phyloP scores from a whole-genome alignment of 2,888 invertebrate genomes.

The Callosobruchus maculatus region DNA sequence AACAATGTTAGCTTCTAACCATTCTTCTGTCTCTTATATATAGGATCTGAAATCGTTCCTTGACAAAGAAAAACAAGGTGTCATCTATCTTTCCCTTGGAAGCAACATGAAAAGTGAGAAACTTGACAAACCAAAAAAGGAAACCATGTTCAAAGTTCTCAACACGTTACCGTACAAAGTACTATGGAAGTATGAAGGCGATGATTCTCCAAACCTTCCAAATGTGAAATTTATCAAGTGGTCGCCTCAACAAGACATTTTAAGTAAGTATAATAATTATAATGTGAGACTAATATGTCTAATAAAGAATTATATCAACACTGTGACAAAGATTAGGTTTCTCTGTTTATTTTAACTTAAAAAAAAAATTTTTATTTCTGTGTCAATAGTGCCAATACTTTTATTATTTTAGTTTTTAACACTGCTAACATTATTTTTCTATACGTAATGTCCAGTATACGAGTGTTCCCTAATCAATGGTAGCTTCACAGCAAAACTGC shows the following conservation, averaged over 20 bases:
- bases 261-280: constrained; percentile 18
- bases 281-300: too few species aligned
- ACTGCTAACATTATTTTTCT: too few species aligned
- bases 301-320: too few species aligned
- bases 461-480: too few species aligned
- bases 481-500: too few species aligned
- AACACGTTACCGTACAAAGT: constrained; percentile 20
- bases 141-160: constrained; percentile 15
- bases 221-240: constrained; percentile 21
- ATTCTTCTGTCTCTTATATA: constrained; percentile 1
- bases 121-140: constrained; percentile 15
- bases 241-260: constrained; percentile 20
- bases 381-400: too few species aligned
- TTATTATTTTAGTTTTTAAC: too few species aligned
- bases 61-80: constrained; percentile 20
- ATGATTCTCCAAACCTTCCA: constrained; percentile 9
- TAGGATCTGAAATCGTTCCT: constrained; percentile 23
- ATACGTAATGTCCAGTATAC: too few species aligned
- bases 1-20: constrained; percentile 1
- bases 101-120: constrained; percentile 19
- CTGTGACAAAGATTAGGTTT: too few species aligned
- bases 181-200: constrained; percentile 24
- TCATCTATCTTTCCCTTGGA: constrained; percentile 29
- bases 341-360: too few species aligned
- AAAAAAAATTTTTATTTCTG: too few species aligned